phyloP scores from a whole-genome alignment of 2,113 vertebrate genomes.

The Eudyptes chrysolophus region DNA sequence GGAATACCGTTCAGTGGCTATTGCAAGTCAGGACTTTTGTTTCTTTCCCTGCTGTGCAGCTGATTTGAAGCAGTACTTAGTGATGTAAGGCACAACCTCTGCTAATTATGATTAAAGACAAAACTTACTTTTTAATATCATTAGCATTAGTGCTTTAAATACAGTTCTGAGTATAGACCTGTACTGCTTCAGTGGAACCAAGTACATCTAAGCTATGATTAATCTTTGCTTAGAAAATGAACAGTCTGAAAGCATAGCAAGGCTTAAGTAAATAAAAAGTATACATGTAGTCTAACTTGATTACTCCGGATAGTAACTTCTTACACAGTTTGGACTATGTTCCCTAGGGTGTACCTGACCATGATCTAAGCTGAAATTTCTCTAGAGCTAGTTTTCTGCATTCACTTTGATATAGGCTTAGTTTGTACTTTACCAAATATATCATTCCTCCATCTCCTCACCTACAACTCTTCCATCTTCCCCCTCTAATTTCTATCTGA shows the following conservation, averaged over 20 bases:
- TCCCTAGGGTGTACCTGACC: background rate
- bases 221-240: background rate
- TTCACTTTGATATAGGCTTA: background rate
- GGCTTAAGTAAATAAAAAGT: background rate
- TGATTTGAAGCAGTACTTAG: background rate
- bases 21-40: background rate
- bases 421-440: background rate
- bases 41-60: background rate
- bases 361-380: background rate
- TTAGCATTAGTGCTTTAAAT: background rate
- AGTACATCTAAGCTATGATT: background rate
- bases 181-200: background rate
- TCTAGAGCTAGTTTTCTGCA: background rate
- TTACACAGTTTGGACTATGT: background rate
- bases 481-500: background rate
- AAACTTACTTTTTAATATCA: background rate
- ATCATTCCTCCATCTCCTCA: background rate
- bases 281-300: rapidly evolving
- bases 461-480: background rate
- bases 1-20: background rate
- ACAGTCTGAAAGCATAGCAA: background rate
- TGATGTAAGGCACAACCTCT: background rate
- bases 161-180: background rate
- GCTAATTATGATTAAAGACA: background rate
- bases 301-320: background rate